These are phyloP conservation scores for Homarus gammarus DNA, from an alignment of 2,888 invertebrate genomes.

Conservation along the genomic window DNA sequence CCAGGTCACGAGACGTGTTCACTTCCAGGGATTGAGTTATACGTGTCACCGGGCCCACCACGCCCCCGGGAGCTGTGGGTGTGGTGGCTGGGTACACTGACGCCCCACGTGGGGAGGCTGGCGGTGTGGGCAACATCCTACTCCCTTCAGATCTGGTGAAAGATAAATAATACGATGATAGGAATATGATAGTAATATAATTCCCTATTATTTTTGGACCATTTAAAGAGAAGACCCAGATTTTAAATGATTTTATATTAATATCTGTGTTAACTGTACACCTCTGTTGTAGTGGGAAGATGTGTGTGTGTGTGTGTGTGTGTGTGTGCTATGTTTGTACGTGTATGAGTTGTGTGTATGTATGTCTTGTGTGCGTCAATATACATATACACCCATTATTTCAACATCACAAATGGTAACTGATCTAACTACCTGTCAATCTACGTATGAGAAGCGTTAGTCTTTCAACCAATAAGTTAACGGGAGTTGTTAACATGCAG, in stretches of 20 bases:
- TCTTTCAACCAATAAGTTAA: no score
- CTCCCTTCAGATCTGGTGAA: conserved; percentile 67
- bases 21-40: conserved; percentile 73
- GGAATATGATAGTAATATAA: no score
- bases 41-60: conserved; percentile 54
- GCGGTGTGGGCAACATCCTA: conserved; percentile 70
- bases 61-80: conserved; percentile 19
- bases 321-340: neutral
- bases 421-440: no score
- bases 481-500: no score
- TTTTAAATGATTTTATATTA: no score
- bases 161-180: no score
- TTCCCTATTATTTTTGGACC: no score
- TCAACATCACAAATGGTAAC: no score
- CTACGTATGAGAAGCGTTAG: no score
- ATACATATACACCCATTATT: no score
- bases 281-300: neutral
- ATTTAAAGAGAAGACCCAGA: no score
- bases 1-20: conserved; percentile 47
- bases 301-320: neutral
- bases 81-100: conserved; percentile 18
- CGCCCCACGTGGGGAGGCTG: conserved; percentile 65
- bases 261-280: no score
- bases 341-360: conserved; percentile 6
- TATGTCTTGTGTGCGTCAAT: neutral